Base-by-base conservation (phyloP, 2,113 vertebrate species). In the Orthonyx spaldingii region DNA sequence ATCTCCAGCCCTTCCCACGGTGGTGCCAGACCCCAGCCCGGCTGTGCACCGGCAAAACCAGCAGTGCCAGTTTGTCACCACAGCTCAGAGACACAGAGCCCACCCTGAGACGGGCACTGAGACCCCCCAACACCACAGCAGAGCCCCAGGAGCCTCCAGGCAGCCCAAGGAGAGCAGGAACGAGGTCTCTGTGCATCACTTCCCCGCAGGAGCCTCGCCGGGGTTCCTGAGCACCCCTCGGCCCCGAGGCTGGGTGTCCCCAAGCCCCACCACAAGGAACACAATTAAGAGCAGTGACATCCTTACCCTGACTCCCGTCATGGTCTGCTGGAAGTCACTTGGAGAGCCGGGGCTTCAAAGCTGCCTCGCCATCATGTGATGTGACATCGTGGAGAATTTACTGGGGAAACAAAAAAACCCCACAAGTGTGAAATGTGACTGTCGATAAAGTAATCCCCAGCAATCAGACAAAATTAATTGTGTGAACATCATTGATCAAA, bases 401-500 rank as follows among this genome's bases (percentile, higher is more conserved):
- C 94, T 90, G 94, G 63, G 96, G 96, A 96, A 93, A 96, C 94
- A 97, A 89, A 95, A 90, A 94, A 91, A 33, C 55, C 84, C 89
- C 93, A 68, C 79, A 91, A 96, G 97, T 97, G 97, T 97, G 97
- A 98, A 98, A 98, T 95, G 93, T 69, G 89, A 92, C 96, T 97
- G 98, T 98, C 96, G 84, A 98, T 98, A 97, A 50, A 96, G 95
- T 97, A 97, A 94, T 96, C 97, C 97, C 95, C 95, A 16, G 95
- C 97, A 98, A 97, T 97, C 98, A 98, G 97, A 95, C 97, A 97
- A 97, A 98, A 98, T 98, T 97, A 98, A 98, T 97, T 98, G 98
- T 98, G 97, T 98, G 98, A 98, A 98, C 97, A 96, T 96, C 97
- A 98, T 97, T 97, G 98, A 98, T 98, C 98, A 98, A 98, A 97